Percentiles rank a stretch among this genome's conserved stretches.
phyloP scores from a whole-genome alignment of 2,797 vertebrate species.

The Phrynocephalus forsythii region DNA sequence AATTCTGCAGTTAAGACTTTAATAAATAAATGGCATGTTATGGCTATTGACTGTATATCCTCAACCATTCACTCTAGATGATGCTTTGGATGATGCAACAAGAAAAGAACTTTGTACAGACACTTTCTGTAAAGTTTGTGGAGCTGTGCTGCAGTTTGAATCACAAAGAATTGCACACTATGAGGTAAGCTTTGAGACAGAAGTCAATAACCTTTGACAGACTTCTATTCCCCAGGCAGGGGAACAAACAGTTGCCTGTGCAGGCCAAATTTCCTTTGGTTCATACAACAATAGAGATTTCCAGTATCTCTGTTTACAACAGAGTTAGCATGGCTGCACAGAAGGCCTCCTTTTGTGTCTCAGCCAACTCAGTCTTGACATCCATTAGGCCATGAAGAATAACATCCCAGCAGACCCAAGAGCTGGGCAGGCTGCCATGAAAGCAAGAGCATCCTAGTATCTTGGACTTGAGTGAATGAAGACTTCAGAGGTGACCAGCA shows the following conservation, averaged over 20 bases:
- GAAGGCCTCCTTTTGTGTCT: not conserved
- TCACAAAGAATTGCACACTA: slow-evolving; percentile 89
- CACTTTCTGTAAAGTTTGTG: slow-evolving; percentile 87
- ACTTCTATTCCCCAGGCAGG: not conserved
- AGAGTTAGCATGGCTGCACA: not conserved
- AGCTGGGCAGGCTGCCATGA: no score
- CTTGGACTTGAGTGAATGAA: not conserved
- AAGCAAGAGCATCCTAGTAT: not conserved
- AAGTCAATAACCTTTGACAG: not conserved
- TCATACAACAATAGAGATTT: not conserved
- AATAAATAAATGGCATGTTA: not conserved
- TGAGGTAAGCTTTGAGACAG: slow-evolving; percentile 75
- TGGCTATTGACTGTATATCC: slow-evolving; percentile 16
- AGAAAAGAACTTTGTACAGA: slow-evolving; percentile 81
- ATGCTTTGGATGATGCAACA: slow-evolving; percentile 60
- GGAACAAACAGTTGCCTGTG: no score
- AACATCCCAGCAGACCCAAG: not conserved
- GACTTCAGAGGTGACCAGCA: not conserved
- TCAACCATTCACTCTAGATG: slow-evolving; percentile 60
- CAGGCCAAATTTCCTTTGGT: not conserved
- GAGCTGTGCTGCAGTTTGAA: slow-evolving; percentile 83
- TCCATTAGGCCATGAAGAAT: not conserved
- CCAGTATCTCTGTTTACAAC: not conserved
- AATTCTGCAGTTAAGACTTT: not conserved
- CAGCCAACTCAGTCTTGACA: not conserved